Evolutionary conservation across 2,888 invertebrate genomes (phyloP), one percentile per base, ranked within the genome.

Genomic region (Phyllotreta striolata): DNA sequence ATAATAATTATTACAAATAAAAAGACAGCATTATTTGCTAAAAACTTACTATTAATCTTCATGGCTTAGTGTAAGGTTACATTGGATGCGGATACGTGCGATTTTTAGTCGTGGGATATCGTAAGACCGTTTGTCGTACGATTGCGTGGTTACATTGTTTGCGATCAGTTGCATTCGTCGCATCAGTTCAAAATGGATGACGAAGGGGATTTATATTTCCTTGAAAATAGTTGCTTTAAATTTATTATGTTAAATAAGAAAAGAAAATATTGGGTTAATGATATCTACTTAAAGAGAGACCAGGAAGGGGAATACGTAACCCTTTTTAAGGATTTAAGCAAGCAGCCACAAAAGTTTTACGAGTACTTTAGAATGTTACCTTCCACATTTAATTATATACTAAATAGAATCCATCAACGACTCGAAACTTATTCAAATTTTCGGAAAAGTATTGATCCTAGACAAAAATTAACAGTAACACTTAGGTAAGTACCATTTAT

Each of bases 191-290:
- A n/a, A n/a, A 39, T 8, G 6, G 39, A 8, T 39, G 39, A 39
- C 39, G 39, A 39, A 8, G 6, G 39, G 8, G 8, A 6, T 7
- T 39, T 39, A 7, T 39, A 39, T 39, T 39, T 39, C 7, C 9
- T 39, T 6, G 39, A 39, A 39, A 39, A 39, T 39, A 39, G 39
- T 39, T 7, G 6, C 7, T 39, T 39, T 7, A 39, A 39, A 39
- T 39, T 7, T 39, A 6, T 39, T 39, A 39, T 39, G 7, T 6
- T 8, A 8, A 8, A 39, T 39, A 39, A 39, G 39, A 39, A 39
- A 39, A 39, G 39, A 39, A 39, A 39, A 39, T 39, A 39, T 39
- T 39, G 39, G 8, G 39, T 39, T 6, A 39, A 39, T 39, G 39
- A 39, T 39, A 7, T 39, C 7, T 39, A 39, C 9, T 7, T 7